phyloP scores from a whole-genome alignment of 2,888 invertebrate species.

The Eupithecia subumbrata region DNA sequence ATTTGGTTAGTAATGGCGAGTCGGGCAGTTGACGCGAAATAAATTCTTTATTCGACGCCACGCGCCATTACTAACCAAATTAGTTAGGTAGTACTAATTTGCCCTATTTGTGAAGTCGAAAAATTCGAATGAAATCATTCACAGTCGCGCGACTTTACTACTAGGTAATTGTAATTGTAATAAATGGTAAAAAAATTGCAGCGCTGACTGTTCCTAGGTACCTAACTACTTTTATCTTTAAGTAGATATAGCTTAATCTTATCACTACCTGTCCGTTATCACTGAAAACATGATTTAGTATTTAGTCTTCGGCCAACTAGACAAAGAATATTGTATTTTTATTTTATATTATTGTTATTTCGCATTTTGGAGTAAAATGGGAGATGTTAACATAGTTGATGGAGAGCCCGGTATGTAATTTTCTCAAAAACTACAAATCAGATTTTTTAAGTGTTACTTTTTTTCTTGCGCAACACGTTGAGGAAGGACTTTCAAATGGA shows the following conservation, averaged over 20 bases:
- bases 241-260: background rate
- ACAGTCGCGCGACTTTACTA: too few species aligned
- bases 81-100: too few species aligned
- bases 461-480: background rate
- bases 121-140: too few species aligned
- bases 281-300: background rate
- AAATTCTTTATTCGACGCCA: too few species aligned
- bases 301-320: background rate
- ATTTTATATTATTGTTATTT: background rate
- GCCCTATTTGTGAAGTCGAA: too few species aligned
- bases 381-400: conserved; percentile 8
- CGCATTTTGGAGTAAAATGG: background rate
- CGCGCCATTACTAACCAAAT: too few species aligned
- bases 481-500: background rate
- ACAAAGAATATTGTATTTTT: background rate
- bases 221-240: background rate
- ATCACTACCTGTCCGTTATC: background rate
- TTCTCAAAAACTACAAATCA: background rate
- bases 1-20: too few species aligned
- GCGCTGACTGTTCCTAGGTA: background rate
- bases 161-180: too few species aligned
- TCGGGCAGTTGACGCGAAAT: too few species aligned
- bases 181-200: background rate
- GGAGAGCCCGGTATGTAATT: background rate
- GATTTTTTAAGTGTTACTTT: background rate